Base-by-base conservation (phyloP, 2,113 vertebrate species). In the Anhinga anhinga region DNA sequence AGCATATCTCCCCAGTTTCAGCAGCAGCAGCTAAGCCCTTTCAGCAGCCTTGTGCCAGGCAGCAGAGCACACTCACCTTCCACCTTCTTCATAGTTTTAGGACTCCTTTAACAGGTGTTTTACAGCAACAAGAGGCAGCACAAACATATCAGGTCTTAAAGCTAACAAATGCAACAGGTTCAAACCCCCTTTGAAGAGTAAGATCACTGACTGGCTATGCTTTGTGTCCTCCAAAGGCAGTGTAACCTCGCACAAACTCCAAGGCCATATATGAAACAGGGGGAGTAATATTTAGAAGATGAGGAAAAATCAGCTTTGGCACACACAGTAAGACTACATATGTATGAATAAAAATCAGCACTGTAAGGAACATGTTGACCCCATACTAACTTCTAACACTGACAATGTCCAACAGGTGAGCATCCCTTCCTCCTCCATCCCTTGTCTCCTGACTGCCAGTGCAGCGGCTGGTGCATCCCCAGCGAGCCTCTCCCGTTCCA, bases 401-500 rank as follows among this genome's bases (percentile, higher is more conserved):
- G 40, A 16, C 42, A n/a, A 23, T 50, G 76, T 29, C 18, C 25
- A 40, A 40, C 0, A 50, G 45, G 8, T 0, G 4, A 82, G 25
- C 30, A 36, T 4, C 29, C 42, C 12, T 86, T 70, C 47, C 45
- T 86, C 44, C 62, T 82, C n/a, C 40, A 22, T 82, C 15, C 36
- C 36, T 59, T 0, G 0, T 12, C 47, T 72, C 42, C 61, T 82
- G 44, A 8, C 30, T 58, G 32, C 21, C 66, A 42, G 50, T 3
- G 40, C 55, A 45, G 36, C 25, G 47, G 8, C 9, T 78, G 65
- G 5, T 14, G 7, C 38, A 67, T 1, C 9, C 19, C 36, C 40
- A 66, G 38, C 1, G 0, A 69, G 4, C 25, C 21, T 45, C 23
- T 40, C 32, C 22, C 2, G 0, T 63, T 56, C 70, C 83, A 79